Evolutionary conservation across 1,140 invertebrate species (phyloP).

Genomic region (Bicyclus anynana): DNA sequence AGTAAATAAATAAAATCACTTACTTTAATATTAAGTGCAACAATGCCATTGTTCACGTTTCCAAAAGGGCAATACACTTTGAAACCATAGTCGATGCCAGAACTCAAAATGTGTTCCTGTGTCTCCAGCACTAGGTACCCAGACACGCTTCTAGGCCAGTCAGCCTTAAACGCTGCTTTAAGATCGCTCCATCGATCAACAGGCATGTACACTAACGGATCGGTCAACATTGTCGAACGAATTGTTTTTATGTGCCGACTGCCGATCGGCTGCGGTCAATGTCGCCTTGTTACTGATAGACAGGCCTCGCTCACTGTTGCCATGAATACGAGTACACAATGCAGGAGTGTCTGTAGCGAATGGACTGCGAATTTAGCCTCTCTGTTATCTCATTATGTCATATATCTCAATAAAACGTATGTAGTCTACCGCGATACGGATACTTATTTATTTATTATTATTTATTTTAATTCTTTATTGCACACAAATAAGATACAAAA

Average conservation of each 20-base stretch:
- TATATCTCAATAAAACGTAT: too few relatives aligned
- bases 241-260: background rate
- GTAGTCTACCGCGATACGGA: too few relatives aligned
- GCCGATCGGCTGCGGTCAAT: background rate
- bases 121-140: constrained; percentile 31
- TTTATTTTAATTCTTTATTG: too few relatives aligned
- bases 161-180: constrained; percentile 30
- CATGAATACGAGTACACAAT: too few relatives aligned
- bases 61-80: constrained; percentile 49
- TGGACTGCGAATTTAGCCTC: too few relatives aligned
- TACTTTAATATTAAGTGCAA: constrained; percentile 30
- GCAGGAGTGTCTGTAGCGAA: too few relatives aligned
- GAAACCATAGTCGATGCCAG: constrained; percentile 37
- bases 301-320: background rate
- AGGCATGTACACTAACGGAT: constrained; percentile 35
- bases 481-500: too few relatives aligned
- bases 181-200: constrained; percentile 36
- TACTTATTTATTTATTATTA: too few relatives aligned
- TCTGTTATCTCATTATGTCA: too few relatives aligned
- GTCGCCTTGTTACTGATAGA: background rate
- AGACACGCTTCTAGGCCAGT: constrained; percentile 38
- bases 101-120: constrained; percentile 26
- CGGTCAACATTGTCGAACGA: constrained; percentile 21
- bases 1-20: background rate
- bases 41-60: constrained; percentile 34